Percentiles rank a stretch among this genome's conserved stretches.
Conservation (phyloP, 2,888 invertebrate species). For the Pammene aurita region DNA sequence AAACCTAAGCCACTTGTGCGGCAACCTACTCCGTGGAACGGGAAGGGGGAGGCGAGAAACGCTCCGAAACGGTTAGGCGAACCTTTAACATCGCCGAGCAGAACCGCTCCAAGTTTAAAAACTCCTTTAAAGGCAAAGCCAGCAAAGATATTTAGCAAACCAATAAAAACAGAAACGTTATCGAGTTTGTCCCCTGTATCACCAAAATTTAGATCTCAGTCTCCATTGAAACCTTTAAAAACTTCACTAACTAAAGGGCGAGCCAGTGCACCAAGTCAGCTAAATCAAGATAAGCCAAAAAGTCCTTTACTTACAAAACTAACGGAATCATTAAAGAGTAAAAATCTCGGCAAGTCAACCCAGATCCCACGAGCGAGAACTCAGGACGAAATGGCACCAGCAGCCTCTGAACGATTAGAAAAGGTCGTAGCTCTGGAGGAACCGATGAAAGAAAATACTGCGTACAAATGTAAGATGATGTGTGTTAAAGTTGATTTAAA, state of each 20-base stretch:
- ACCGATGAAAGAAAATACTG: slow-evolving; percentile 63
- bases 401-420: slow-evolving; percentile 55
- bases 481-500: slow-evolving; percentile 59
- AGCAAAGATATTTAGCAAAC: not conserved
- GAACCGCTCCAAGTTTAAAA: not conserved
- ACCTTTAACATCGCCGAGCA: slow-evolving; percentile 16
- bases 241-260: slow-evolving; percentile 1
- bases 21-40: slow-evolving; percentile 31
- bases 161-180: slow-evolving; percentile 7
- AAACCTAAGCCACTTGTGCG: slow-evolving; percentile 18
- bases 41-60: slow-evolving; percentile 1
- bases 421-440: slow-evolving; percentile 42
- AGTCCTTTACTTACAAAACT: slow-evolving; percentile 56
- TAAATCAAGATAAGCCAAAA: slow-evolving; percentile 49
- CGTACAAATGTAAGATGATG: slow-evolving; percentile 70
- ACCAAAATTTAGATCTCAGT: slow-evolving; percentile 13
- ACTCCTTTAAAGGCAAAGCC: slow-evolving; percentile 1
- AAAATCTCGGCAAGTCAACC: slow-evolving; percentile 35
- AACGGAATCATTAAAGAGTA: slow-evolving; percentile 54
- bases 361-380: not conserved
- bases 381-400: slow-evolving; percentile 52
- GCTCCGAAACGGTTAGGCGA: slow-evolving; percentile 10
- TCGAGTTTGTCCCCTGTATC: slow-evolving; percentile 2
- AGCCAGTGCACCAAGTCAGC: not conserved
- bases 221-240: slow-evolving; percentile 11